Evolutionary conservation across 2,113 vertebrate species (phyloP).

Genomic region (Ibidorhyncha struthersii): DNA sequence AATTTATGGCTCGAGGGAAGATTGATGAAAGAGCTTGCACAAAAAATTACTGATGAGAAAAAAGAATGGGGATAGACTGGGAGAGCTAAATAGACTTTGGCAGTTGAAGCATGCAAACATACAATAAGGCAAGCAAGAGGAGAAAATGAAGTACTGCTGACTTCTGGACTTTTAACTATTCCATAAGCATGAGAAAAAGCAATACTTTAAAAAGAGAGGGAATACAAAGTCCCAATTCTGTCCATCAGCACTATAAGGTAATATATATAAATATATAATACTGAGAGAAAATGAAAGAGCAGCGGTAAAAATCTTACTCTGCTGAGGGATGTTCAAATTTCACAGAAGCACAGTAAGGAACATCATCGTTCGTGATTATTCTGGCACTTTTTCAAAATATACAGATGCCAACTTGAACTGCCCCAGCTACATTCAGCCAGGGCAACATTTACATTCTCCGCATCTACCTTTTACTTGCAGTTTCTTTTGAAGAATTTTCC

Average conservation of each 20-base stretch:
- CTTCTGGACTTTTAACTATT: neutral
- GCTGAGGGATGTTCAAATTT: neutral
- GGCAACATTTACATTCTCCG: neutral
- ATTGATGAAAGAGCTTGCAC: neutral
- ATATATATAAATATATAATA: neutral
- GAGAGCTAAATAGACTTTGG: neutral
- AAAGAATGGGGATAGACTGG: neutral
- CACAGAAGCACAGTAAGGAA: neutral
- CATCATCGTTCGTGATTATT: rapidly evolving
- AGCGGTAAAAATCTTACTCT: neutral
- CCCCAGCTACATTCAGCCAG: neutral
- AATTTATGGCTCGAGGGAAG: neutral
- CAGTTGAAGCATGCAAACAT: neutral
- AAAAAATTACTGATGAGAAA: neutral
- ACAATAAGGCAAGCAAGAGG: neutral
- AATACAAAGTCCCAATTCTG: neutral
- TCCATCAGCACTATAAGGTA: neutral
- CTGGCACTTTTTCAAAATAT: neutral
- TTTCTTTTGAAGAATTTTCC: neutral
- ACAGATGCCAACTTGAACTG: neutral
- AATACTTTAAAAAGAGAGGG: neutral
- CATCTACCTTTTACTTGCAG: neutral
- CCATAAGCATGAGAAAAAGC: neutral
- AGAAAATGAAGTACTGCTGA: neutral
- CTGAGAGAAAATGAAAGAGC: neutral